These are phyloP conservation scores for Stenchaetothrips biformis DNA, from an alignment of 2,888 invertebrate genomes.

Conservation along the genomic window DNA sequence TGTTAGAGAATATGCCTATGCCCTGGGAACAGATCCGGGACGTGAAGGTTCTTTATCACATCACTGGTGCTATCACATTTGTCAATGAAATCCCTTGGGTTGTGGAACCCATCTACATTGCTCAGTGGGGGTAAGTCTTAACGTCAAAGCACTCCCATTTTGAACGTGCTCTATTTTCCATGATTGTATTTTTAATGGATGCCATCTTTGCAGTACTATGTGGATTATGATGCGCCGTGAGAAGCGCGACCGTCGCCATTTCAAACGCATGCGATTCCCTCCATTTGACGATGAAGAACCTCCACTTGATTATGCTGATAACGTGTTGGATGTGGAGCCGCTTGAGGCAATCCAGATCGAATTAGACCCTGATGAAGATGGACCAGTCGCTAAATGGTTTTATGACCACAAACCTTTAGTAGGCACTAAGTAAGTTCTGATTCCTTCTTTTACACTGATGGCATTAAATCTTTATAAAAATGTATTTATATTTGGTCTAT, in stretches of 20 bases:
- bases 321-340: constrained; percentile 97
- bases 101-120: constrained; percentile 97
- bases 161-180: neutral
- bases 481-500: neutral
- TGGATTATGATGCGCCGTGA: constrained; percentile 99
- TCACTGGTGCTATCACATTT: constrained; percentile 99
- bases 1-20: constrained; percentile 99
- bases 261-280: constrained; percentile 98
- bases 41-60: constrained; percentile 95
- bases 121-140: constrained; percentile 90
- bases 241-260: constrained; percentile 96
- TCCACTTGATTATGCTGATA: constrained; percentile 98
- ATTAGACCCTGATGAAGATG: constrained; percentile 90
- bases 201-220: constrained; percentile 68
- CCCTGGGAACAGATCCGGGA: constrained; percentile 99
- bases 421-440: constrained; percentile 66
- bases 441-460: neutral
- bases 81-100: constrained; percentile 99
- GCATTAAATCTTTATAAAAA: neutral
- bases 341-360: constrained; percentile 98
- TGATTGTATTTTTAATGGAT: neutral
- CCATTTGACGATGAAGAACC: constrained; percentile 99
- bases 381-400: constrained; percentile 90
- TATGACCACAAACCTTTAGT: constrained; percentile 96
- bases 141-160: neutral